Percentiles rank a stretch among this genome's conserved stretches.
Conservation (phyloP, 2,113 vertebrate genomes). For the Porphyrio hochstetteri region DNA sequence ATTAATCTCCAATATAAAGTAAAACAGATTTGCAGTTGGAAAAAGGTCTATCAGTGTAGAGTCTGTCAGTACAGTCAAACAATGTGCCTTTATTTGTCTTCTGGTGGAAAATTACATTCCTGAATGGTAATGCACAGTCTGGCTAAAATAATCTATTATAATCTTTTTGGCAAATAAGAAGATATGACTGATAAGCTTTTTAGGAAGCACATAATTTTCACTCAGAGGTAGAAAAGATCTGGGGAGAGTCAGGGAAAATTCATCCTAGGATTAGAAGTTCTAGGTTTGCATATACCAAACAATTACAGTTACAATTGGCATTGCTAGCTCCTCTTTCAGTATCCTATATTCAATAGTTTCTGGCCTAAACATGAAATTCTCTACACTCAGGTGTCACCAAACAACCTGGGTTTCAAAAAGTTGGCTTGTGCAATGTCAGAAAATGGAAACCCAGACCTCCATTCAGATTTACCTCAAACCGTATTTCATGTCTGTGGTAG, state of each 20-base stretch:
- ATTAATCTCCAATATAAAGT: not conserved
- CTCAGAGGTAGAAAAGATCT: not conserved
- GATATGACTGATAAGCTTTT: not conserved
- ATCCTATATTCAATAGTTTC: not conserved
- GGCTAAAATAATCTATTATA: not conserved
- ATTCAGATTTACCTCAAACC: accelerated
- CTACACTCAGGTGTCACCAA: not conserved
- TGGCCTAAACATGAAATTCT: not conserved
- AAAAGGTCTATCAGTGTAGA: not conserved
- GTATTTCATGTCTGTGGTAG: not conserved
- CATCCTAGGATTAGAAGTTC: not conserved
- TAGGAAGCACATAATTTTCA: not conserved
- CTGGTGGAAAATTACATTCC: not conserved
- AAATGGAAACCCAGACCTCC: not conserved
- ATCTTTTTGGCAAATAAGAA: not conserved
- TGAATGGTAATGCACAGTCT: not conserved
- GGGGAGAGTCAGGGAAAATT: not conserved
- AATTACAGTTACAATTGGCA: not conserved
- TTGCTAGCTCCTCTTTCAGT: not conserved
- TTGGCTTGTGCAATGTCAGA: not conserved
- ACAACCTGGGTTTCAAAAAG: not conserved
- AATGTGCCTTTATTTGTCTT: not conserved
- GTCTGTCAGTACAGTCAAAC: not conserved
- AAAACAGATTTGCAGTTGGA: not conserved
- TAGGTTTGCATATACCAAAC: not conserved